Percentiles rank a stretch among this genome's conserved stretches.
Conservation (phyloP, 2,888 invertebrate genomes). For the Drosophila paracracens region DNA sequence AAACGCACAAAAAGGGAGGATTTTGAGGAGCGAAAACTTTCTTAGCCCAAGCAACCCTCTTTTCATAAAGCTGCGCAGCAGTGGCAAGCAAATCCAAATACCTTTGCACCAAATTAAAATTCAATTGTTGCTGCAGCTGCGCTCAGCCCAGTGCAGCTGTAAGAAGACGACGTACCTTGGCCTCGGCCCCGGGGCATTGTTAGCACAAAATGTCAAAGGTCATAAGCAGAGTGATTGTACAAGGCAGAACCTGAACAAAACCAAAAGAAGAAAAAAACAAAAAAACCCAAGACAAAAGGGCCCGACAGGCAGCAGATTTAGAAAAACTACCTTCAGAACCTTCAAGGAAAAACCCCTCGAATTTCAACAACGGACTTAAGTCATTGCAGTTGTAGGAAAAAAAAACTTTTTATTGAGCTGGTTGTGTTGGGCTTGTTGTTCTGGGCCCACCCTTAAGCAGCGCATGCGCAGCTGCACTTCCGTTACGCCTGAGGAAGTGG, state of each 20-base stretch:
- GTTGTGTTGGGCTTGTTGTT: constrained; percentile 1
- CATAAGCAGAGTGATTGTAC: constrained; percentile 68
- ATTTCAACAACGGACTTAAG: constrained; percentile 25
- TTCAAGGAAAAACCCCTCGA: constrained; percentile 50
- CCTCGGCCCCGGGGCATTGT: constrained; percentile 50
- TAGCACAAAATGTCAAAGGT: constrained; percentile 73
- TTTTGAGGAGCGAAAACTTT: constrained; percentile 16
- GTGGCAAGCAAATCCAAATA: constrained; percentile 26
- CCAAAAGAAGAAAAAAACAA: constrained; percentile 6
- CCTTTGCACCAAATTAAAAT: constrained; percentile 25
- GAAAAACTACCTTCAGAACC: constrained; percentile 25
- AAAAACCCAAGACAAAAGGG: constrained; percentile 58
- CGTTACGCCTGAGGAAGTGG: constrained; percentile 65
- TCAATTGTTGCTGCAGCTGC: constrained; percentile 71
- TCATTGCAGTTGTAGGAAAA: constrained; percentile 16
- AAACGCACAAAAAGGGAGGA: constrained; percentile 1
- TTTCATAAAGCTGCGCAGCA: constrained; percentile 6
- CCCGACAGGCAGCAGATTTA: constrained; percentile 48
- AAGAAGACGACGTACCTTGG: constrained; percentile 46
- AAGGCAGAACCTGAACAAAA: constrained; percentile 49
- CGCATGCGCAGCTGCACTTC: constrained; percentile 72
- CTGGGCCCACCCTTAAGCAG: constrained; percentile 64
- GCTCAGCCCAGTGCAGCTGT: constrained; percentile 56
- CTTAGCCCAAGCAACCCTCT: constrained; percentile 20
- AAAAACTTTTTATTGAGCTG: constrained; percentile 37